phyloP scores from a whole-genome alignment of 2,113 vertebrate genomes.

The Ranitomeya imitator region DNA sequence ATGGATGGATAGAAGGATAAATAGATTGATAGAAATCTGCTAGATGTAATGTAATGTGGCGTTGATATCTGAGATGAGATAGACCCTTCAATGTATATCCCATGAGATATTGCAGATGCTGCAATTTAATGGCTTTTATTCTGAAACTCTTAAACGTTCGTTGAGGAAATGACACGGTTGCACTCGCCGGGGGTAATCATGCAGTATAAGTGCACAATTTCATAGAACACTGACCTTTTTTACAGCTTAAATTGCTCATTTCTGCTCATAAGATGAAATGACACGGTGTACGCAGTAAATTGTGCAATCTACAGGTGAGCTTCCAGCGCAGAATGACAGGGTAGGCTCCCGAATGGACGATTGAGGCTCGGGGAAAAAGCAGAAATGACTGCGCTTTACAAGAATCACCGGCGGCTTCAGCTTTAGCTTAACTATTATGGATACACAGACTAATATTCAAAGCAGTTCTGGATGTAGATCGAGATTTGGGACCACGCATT shows the following conservation, averaged over 20 bases:
- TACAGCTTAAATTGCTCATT: slow-evolving; percentile 16
- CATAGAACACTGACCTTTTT: slow-evolving; percentile 28
- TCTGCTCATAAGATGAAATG: neutral
- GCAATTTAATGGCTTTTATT: neutral
- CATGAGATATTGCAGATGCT: neutral
- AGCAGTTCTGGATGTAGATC: too few relatives aligned
- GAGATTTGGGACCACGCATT: too few relatives aligned
- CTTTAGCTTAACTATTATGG: too few relatives aligned
- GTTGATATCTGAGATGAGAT: neutral
- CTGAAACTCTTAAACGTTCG: neutral
- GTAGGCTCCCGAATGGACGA: neutral
- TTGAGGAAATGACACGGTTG: slow-evolving; percentile 22
- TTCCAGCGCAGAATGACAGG: neutral
- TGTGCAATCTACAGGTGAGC: slow-evolving; percentile 8
- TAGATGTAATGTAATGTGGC: too few relatives aligned
- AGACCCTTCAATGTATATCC: neutral
- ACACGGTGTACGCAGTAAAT: neutral
- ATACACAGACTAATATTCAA: too few relatives aligned
- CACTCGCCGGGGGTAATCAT: neutral
- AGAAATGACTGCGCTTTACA: neutral
- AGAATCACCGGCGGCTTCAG: too few relatives aligned
- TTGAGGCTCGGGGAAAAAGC: neutral
- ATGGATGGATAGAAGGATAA: neutral
- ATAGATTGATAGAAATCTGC: neutral
- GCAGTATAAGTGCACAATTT: slow-evolving; percentile 15